phyloP scores from a whole-genome alignment of 2,113 vertebrate species.

The Pleuronectes platessa region DNA sequence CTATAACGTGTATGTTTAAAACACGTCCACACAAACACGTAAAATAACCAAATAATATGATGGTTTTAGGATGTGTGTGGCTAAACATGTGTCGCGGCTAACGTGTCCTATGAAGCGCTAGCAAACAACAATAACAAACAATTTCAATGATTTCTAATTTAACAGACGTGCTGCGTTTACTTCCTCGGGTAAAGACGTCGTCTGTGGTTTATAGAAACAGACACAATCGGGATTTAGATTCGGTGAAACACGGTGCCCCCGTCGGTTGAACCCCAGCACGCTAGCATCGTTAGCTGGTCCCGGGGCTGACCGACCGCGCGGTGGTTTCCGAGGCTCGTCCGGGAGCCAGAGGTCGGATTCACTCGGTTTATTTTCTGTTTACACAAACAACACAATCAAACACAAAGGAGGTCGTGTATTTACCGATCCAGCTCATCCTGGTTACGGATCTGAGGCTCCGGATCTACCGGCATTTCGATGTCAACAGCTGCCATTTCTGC shows the following conservation, averaged over 20 bases:
- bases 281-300: constrained; percentile 51
- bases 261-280: not conserved
- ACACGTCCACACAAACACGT: not conserved
- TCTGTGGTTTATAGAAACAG: not conserved
- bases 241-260: not conserved
- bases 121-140: not conserved
- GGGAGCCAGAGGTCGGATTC: not conserved
- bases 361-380: not conserved
- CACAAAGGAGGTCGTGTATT: not conserved
- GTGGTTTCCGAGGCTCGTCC: constrained; percentile 19
- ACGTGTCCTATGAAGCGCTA: not conserved
- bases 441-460: constrained; percentile 67
- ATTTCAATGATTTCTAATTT: too few relatives aligned
- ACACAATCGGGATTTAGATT: not conserved
- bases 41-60: not conserved
- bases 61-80: not conserved
- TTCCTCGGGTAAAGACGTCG: not conserved
- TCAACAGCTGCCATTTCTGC: constrained; percentile 91
- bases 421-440: constrained; percentile 83
- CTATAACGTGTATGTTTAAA: not conserved
- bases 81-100: not conserved
- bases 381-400: not conserved
- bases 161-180: too few relatives aligned
- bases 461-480: constrained; percentile 90
- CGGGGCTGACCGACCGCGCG: not conserved